These are phyloP conservation scores for Lamprologus ornatipinnis DNA, from an alignment of 2,113 vertebrate genomes.

Conservation along the genomic window DNA sequence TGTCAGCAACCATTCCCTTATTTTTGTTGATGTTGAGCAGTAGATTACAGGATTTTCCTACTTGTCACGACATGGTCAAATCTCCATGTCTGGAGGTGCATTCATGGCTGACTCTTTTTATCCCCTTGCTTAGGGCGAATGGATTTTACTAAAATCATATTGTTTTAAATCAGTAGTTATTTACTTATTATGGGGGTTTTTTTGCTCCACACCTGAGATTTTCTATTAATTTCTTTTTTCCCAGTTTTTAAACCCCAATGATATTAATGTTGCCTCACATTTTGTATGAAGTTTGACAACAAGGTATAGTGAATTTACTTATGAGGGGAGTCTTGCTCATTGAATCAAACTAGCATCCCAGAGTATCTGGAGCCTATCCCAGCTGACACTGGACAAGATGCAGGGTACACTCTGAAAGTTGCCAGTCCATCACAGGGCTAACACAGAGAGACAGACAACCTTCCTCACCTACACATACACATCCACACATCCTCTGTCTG, in stretches of 20 bases:
- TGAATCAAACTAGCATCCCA: background rate
- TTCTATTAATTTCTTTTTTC: background rate
- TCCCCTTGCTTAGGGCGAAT: background rate
- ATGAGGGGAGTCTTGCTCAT: background rate
- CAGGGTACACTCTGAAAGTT: background rate
- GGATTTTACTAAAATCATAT: background rate
- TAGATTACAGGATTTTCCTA: background rate
- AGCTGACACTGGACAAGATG: background rate
- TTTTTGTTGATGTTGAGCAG: background rate
- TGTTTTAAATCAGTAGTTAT: background rate
- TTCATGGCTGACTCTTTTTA: background rate
- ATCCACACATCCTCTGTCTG: background rate
- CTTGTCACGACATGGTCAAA: background rate
- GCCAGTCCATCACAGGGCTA: background rate
- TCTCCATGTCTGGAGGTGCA: background rate
- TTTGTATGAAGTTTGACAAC: background rate
- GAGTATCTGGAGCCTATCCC: background rate
- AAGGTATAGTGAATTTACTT: background rate
- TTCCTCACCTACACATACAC: background rate
- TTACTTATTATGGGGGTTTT: accelerated
- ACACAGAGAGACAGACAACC: background rate
- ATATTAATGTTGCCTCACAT: background rate
- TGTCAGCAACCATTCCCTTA: background rate
- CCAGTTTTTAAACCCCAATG: background rate
- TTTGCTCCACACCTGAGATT: background rate